Evolutionary conservation across 2,888 invertebrate genomes (phyloP).

Genomic region (Flexamia atlantica): DNA sequence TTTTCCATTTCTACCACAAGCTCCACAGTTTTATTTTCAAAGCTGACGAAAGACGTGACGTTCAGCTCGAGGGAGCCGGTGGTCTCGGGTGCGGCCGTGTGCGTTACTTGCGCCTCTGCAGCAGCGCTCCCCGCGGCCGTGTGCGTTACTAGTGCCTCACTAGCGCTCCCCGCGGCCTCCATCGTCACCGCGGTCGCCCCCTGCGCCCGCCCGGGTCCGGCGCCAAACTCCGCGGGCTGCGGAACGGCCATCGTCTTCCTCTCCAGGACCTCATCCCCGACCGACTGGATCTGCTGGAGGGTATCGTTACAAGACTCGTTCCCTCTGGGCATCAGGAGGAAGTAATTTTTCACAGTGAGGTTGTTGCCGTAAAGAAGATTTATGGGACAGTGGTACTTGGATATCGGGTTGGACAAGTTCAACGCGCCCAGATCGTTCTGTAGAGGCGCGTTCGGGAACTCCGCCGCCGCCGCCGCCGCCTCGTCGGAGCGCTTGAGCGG

Average conservation of each 20-base stretch:
- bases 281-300: neutral
- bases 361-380: slow-evolving; percentile 41
- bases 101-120: neutral
- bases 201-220: neutral
- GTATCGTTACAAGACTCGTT: neutral
- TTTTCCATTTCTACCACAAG: too few species aligned
- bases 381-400: slow-evolving; percentile 31
- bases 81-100: neutral
- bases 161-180: too few species aligned
- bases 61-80: neutral
- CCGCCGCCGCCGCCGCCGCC: neutral
- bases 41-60: neutral
- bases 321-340: neutral
- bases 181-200: neutral
- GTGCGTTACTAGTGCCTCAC: too few species aligned
- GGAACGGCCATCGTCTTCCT: neutral
- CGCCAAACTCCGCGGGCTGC: neutral
- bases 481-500: slow-evolving; percentile 31
- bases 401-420: neutral
- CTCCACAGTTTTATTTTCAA: neutral
- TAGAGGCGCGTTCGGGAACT: neutral
- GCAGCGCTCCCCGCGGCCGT: too few species aligned
- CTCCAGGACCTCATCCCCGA: neutral
- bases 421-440: neutral
- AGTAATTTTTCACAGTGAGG: slow-evolving; percentile 41